phyloP scores from a whole-genome alignment of 1,140 invertebrate genomes.

The Macrostomum lignano region DNA sequence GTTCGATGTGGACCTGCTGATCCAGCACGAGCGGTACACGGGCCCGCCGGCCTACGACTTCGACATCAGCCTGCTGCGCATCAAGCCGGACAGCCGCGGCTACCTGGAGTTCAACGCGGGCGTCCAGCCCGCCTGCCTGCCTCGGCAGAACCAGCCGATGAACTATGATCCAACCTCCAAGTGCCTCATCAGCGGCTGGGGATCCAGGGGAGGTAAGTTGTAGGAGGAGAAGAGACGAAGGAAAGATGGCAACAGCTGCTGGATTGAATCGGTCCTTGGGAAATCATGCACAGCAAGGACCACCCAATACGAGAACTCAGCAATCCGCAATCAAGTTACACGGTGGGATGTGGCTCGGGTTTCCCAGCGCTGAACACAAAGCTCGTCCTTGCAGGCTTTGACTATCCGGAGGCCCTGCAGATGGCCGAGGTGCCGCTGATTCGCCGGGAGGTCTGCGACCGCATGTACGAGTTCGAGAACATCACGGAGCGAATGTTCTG shows the following conservation, averaged over 20 bases:
- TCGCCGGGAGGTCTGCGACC: no score
- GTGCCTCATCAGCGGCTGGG: conserved; percentile 50
- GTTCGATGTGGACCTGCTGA: conserved; percentile 35
- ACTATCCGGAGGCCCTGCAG: no score
- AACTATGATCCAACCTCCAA: conserved; percentile 33
- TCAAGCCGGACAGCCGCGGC: conserved; percentile 32
- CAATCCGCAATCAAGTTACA: no score
- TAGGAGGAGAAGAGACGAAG: no score
- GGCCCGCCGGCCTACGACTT: conserved; percentile 36
- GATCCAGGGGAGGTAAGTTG: no score
- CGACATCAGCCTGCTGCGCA: conserved; percentile 41
- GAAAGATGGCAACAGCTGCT: no score
- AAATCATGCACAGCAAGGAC: no score
- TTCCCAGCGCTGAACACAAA: no score
- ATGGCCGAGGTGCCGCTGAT: conserved; percentile 61
- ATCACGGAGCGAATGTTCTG: conserved; percentile 60
- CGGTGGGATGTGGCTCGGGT: no score
- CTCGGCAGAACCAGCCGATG: conserved; percentile 28
- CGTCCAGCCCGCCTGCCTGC: conserved; percentile 45
- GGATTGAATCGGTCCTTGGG: no score
- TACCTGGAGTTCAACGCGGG: conserved; percentile 35
- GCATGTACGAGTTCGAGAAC: conserved; percentile 34
- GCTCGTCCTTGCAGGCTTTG: no score
- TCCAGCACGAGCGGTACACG: conserved; percentile 6
- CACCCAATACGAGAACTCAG: no score